Conservation (phyloP, 2,797 vertebrate genomes). For the Malacoraja senta region DNA sequence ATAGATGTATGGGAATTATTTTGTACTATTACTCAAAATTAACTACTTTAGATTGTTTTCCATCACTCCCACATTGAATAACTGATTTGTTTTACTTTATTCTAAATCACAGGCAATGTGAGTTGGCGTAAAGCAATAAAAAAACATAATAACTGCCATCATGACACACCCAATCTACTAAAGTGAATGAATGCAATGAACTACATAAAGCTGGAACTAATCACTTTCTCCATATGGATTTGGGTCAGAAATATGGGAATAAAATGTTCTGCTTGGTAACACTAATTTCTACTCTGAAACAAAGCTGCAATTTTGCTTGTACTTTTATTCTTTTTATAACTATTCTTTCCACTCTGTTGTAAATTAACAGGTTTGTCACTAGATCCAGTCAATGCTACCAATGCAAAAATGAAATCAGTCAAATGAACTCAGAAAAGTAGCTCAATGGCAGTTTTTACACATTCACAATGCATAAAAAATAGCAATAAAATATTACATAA, state of each 20-base stretch:
- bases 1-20: no score
- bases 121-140: neutral
- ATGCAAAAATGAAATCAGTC: no score
- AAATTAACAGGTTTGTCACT: neutral
- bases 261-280: neutral
- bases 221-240: neutral
- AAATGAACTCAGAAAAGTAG: no score
- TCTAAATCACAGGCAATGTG: neutral
- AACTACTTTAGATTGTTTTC: no score
- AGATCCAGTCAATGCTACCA: neutral
- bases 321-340: neutral
- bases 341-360: neutral
- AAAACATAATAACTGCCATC: neutral
- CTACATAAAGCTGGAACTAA: slow-evolving; percentile 11
- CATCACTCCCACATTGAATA: no score
- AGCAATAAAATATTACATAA: no score
- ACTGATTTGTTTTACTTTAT: neutral
- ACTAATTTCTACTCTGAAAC: neutral
- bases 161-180: neutral
- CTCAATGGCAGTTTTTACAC: no score
- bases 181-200: neutral
- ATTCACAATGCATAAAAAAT: no score
- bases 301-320: neutral
- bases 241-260: neutral
- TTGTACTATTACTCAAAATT: no score